phyloP scores from a whole-genome alignment of 2,888 invertebrate species.

The Orchesellides sinensis region DNA sequence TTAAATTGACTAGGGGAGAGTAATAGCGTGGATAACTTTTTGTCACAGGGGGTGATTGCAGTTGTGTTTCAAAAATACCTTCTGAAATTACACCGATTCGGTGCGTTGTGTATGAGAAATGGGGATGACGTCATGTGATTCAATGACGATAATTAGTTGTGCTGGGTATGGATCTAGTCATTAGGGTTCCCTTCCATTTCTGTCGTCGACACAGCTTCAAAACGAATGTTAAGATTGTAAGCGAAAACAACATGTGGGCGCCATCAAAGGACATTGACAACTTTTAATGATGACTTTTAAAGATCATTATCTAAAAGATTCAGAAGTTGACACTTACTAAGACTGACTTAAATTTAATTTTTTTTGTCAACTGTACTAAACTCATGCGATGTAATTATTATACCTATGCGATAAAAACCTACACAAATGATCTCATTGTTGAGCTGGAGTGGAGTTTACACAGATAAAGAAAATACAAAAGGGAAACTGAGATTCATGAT shows the following conservation, averaged over 20 bases:
- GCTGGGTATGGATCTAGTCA: too few species aligned
- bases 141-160: too few species aligned
- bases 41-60: too few species aligned
- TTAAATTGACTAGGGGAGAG: too few species aligned
- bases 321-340: constrained; percentile 8
- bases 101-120: too few species aligned
- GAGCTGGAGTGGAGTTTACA: not conserved
- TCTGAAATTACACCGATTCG: too few species aligned
- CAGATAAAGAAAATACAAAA: not conserved
- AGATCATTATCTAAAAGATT: constrained; percentile 11
- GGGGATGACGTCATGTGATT: too few species aligned
- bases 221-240: too few species aligned
- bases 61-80: too few species aligned
- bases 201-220: not conserved
- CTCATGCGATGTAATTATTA: not conserved
- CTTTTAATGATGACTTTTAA: constrained; percentile 24
- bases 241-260: not conserved
- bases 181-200: too few species aligned
- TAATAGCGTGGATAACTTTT: too few species aligned
- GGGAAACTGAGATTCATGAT: not conserved
- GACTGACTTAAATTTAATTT: too few species aligned
- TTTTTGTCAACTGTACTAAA: not conserved
- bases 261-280: not conserved
- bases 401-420: not conserved
- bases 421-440: not conserved